Conservation (phyloP, 1,140 invertebrate species). For the Bombus soroeensis region DNA sequence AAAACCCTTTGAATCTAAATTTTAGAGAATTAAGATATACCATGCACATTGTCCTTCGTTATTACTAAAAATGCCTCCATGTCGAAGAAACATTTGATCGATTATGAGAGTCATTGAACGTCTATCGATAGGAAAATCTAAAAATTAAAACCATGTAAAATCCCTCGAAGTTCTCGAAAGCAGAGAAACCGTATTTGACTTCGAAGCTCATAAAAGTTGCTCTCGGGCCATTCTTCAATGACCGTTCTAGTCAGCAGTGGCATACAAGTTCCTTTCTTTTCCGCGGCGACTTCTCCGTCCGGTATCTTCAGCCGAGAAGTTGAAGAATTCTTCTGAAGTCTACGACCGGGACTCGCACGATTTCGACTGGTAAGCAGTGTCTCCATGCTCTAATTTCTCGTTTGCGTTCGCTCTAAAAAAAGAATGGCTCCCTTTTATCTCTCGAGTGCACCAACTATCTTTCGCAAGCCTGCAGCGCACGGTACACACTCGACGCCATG, state of each 20-base stretch:
- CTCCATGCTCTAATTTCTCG: conserved; percentile 65
- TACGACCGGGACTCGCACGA: conserved; percentile 25
- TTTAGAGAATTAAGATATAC: too few species aligned
- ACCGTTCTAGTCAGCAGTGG: not conserved
- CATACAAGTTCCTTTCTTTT: not conserved
- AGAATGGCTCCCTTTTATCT: conserved; percentile 66
- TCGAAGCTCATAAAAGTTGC: not conserved
- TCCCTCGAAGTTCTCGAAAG: not conserved
- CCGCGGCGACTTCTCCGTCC: not conserved
- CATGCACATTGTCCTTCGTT: too few species aligned
- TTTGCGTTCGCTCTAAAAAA: conserved; percentile 68
- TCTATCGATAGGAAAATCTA: too few species aligned
- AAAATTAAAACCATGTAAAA: not conserved
- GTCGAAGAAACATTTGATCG: too few species aligned
- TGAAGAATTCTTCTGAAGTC: conserved; percentile 40
- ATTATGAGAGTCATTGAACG: too few species aligned
- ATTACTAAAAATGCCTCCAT: too few species aligned
- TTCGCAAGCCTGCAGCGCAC: conserved; percentile 64
- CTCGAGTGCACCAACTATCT: conserved; percentile 67
- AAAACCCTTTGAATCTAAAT: too few species aligned
- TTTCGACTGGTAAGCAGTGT: conserved; percentile 47
- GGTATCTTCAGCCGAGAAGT: not conserved
- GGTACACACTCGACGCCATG: conserved; percentile 63
- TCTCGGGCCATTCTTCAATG: conserved; percentile 8
- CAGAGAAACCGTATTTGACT: not conserved